Evolutionary conservation across 2,797 vertebrate species (phyloP).

Genomic region (Sebastiscus tertius): DNA sequence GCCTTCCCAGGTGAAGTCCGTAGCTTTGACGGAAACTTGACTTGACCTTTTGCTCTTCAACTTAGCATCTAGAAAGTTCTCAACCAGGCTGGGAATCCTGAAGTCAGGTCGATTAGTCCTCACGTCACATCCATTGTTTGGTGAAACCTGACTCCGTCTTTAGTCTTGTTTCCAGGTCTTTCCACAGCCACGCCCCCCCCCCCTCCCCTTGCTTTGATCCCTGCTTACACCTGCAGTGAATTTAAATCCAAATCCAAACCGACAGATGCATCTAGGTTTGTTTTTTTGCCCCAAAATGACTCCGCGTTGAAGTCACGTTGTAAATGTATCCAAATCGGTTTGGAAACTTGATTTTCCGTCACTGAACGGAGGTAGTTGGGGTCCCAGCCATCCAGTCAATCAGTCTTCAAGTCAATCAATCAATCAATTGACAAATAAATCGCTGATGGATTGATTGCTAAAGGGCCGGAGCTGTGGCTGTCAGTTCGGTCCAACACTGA

Average conservation of each 20-base stretch:
- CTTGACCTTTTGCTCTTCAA: slow-evolving; percentile 31
- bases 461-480: slow-evolving; percentile 39
- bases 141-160: slow-evolving; percentile 31
- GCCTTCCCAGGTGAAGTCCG: neutral
- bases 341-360: slow-evolving; percentile 37
- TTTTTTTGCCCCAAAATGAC: slow-evolving; percentile 15
- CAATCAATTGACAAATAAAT: slow-evolving; percentile 41
- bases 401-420: slow-evolving; percentile 47
- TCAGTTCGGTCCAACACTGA: slow-evolving; percentile 40
- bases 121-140: neutral
- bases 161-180: slow-evolving; percentile 1
- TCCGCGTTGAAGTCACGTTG: neutral
- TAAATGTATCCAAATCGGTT: slow-evolving; percentile 43
- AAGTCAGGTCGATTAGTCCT: slow-evolving; percentile 7
- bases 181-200: neutral
- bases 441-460: slow-evolving; percentile 47
- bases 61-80: neutral
- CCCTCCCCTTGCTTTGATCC: slow-evolving; percentile 12
- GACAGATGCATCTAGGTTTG: neutral
- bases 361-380: slow-evolving; percentile 51
- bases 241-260: slow-evolving; percentile 41
- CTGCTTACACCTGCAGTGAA: slow-evolving; percentile 35
- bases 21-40: slow-evolving; percentile 8
- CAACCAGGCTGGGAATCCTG: slow-evolving; percentile 18
- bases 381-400: slow-evolving; percentile 10